phyloP scores from a whole-genome alignment of 2,113 vertebrate genomes.

The Cyanistes caeruleus region DNA sequence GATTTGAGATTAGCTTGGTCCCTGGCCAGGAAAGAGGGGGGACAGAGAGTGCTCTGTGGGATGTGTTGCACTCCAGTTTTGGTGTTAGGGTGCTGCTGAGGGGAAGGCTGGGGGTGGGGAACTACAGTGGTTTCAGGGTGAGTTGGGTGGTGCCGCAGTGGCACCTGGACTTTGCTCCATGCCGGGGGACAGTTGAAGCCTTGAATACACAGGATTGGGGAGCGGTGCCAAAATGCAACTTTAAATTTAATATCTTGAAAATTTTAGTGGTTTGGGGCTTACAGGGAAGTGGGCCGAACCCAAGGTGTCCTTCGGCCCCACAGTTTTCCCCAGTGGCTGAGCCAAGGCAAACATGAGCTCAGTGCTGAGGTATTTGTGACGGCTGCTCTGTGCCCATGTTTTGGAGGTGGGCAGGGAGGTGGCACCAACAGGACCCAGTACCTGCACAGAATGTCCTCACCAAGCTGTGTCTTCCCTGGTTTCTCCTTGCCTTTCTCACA shows the following conservation, averaged over 20 bases:
- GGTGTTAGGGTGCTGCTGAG: not conserved
- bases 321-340: rapidly evolving
- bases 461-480: rapidly evolving
- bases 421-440: not conserved
- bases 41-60: too few relatives aligned
- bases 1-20: not conserved
- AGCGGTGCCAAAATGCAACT: not conserved
- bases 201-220: not conserved
- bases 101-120: rapidly evolving
- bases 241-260: not conserved
- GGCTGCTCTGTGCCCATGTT: not conserved
- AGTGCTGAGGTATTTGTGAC: not conserved
- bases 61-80: not conserved
- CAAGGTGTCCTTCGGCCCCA: not conserved
- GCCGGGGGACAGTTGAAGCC: not conserved
- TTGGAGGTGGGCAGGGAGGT: not conserved
- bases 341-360: conserved; percentile 61
- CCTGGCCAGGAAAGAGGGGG: too few relatives aligned
- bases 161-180: not conserved
- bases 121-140: not conserved
- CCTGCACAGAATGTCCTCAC: rapidly evolving
- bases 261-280: not conserved
- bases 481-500: not conserved
- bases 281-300: rapidly evolving
- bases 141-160: not conserved